Conservation (phyloP, 2,888 invertebrate species). For the Caenorhabditis sp. region DNA sequence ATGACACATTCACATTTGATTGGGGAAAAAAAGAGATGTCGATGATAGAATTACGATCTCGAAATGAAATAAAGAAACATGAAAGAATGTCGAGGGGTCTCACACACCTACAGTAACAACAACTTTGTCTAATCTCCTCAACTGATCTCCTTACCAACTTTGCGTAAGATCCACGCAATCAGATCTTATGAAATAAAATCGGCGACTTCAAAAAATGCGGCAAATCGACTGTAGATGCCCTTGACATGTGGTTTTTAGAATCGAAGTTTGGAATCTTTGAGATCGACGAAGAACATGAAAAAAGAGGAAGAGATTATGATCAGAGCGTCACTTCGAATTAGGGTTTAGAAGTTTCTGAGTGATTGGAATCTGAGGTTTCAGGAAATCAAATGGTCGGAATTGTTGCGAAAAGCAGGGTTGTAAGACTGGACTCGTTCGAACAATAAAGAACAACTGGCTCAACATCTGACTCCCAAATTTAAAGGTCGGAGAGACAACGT, state of each 20-base stretch:
- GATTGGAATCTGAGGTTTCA: background rate
- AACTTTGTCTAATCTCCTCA: constrained; percentile 4
- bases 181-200: constrained; percentile 47
- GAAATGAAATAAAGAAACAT: constrained; percentile 7
- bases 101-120: constrained; percentile 9
- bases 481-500: too few relatives aligned
- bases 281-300: constrained; percentile 13
- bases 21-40: constrained; percentile 15
- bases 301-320: constrained; percentile 38
- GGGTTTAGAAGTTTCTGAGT: constrained; percentile 1
- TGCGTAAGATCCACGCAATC: constrained; percentile 23
- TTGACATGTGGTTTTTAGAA: constrained; percentile 60
- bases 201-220: constrained; percentile 63
- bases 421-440: too few relatives aligned
- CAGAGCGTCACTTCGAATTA: constrained; percentile 46
- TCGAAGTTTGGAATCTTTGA: constrained; percentile 35
- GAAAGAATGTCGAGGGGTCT: background rate
- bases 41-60: constrained; percentile 44
- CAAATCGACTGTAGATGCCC: constrained; percentile 52
- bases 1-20: constrained; percentile 28
- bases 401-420: too few relatives aligned
- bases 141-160: constrained; percentile 10
- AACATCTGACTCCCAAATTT: too few relatives aligned
- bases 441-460: too few relatives aligned
- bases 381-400: background rate